Evolutionary conservation across 2,888 invertebrate genomes (phyloP).

Genomic region (Eledone cirrhosa): DNA sequence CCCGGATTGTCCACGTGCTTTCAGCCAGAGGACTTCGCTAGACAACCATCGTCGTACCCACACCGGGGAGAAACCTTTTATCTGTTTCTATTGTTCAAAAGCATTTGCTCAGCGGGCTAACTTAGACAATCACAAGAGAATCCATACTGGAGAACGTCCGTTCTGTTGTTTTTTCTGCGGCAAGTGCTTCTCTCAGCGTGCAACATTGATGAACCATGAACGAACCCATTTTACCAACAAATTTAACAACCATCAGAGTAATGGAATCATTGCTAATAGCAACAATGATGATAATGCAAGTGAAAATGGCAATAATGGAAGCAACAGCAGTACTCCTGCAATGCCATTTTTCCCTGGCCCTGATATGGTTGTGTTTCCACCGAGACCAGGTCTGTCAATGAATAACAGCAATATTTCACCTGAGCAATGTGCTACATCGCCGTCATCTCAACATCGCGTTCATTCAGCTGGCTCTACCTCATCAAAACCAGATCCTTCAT

Average conservation of each 20-base stretch:
- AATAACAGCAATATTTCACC: not conserved
- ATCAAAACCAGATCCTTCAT: no score
- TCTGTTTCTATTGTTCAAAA: not conserved
- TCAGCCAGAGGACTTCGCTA: slow-evolving; percentile 3
- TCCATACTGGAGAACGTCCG: slow-evolving; percentile 1
- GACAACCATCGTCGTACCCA: slow-evolving; percentile 12
- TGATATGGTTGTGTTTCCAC: slow-evolving; percentile 22
- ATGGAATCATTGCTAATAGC: not conserved
- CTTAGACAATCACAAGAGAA: slow-evolving; percentile 10
- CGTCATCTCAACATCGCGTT: no score
- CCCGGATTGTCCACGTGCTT: slow-evolving; percentile 1
- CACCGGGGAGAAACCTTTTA: not conserved
- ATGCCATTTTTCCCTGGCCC: slow-evolving; percentile 14
- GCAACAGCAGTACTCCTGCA: not conserved
- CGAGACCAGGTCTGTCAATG: not conserved
- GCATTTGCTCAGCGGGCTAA: slow-evolving; percentile 11
- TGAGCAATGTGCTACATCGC: no score
- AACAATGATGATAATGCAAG: not conserved
- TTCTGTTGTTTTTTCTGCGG: slow-evolving; percentile 11
- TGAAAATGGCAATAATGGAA: not conserved
- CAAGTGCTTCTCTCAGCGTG: slow-evolving; percentile 17
- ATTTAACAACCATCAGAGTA: not conserved
- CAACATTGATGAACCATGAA: slow-evolving; percentile 6
- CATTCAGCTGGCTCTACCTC: no score
- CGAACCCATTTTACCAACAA: slow-evolving; percentile 23